These are phyloP conservation scores for Drosophila heteroneura DNA, from an alignment of 2,888 invertebrate genomes.

Conservation along the genomic window DNA sequence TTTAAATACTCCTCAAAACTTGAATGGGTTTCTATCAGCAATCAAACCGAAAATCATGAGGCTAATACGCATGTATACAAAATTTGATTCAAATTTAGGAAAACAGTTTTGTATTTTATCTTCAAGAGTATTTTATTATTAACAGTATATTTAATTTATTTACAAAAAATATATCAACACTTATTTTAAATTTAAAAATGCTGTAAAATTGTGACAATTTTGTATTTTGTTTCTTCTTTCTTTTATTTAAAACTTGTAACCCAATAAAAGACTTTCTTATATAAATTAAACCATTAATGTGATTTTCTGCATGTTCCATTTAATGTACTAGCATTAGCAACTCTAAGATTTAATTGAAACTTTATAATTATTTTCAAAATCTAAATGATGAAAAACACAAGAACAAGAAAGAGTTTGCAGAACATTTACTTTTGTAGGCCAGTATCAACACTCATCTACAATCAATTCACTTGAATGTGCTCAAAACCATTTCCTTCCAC, in stretches of 20 bases:
- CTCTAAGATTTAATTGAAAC: background rate
- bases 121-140: background rate
- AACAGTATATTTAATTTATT: background rate
- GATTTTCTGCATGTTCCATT: background rate
- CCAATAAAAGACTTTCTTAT: background rate
- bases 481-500: background rate
- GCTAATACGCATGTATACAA: background rate
- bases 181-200: background rate
- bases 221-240: background rate
- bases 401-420: background rate
- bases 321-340: too few species aligned
- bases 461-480: background rate
- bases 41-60: background rate
- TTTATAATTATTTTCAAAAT: background rate
- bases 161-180: background rate
- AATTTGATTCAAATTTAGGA: background rate
- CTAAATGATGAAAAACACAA: background rate
- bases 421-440: background rate
- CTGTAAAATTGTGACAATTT: background rate
- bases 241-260: background rate
- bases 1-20: background rate
- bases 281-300: background rate
- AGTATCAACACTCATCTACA: background rate
- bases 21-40: background rate
- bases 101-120: background rate